phyloP scores from a whole-genome alignment of 2,113 vertebrate species.

The Thermophis baileyi region DNA sequence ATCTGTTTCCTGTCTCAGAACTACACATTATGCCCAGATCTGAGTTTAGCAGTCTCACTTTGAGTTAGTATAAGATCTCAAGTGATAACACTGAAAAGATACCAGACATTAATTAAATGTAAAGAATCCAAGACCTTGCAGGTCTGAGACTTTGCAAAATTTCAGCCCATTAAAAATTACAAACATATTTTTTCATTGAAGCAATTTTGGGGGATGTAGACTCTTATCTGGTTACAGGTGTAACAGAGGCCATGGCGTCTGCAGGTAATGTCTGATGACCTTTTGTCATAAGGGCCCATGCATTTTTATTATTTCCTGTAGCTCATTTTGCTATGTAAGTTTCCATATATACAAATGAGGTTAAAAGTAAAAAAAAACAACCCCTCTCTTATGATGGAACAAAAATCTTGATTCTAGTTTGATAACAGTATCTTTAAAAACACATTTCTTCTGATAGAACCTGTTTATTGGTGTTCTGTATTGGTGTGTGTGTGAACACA shows the following conservation, averaged over 20 bases:
- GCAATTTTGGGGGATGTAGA: background rate
- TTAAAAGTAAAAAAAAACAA: background rate
- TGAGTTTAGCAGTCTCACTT: background rate
- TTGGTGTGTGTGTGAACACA: background rate
- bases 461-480: background rate
- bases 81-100: background rate
- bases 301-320: background rate
- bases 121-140: background rate
- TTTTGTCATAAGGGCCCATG: background rate
- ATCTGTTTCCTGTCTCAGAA: background rate
- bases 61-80: background rate
- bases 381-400: background rate
- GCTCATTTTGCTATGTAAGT: background rate
- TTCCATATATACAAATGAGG: background rate
- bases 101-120: background rate
- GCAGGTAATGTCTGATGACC: background rate
- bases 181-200: background rate
- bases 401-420: background rate
- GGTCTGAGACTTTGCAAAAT: background rate
- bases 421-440: background rate
- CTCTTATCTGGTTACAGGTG: background rate
- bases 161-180: background rate
- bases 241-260: background rate
- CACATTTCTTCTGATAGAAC: background rate
- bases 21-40: background rate